Base-by-base conservation (phyloP, 2,113 vertebrate genomes). In the Acanthochromis polyacanthus region DNA sequence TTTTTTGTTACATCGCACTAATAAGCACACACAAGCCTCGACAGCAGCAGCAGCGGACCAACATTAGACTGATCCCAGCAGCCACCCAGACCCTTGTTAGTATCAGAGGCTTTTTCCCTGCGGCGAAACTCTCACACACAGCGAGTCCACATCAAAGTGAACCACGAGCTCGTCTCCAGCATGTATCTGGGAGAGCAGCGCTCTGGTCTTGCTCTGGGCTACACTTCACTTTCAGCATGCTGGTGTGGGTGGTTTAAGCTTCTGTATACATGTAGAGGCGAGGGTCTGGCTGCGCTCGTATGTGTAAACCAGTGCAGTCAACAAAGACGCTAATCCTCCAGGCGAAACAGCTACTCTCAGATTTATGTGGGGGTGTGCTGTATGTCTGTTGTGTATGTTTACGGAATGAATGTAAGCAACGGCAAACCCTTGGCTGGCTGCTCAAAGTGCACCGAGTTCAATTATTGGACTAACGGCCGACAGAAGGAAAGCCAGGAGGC, bases 251-350 rank as follows among this genome's bases (percentile, higher is more conserved):
- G 86, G 63, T 79, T 73, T 88, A 89, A 93, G 89, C 89, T 40
- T 83, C 78, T 82, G 80, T 78, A 36, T 79, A 64, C 87, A 86
- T 78, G 84, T 78, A 50, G 32, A 86, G 58, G 72, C 63, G 56
- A 66, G 73, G 72, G 68, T 72, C 79, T 82, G 3, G 70, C 63
- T 78, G 82, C 3, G 83, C 79, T 63, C 17, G 79, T 74, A 40
- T 74, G 71, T 88, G 82, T 89, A 88, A 89, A 84, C 63, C 80
- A 73, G 52, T 30, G 70, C 78, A 86, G 81, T 64, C 83, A 91
- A 93, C 90, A 93, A 92, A 90, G 87, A 78, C 59, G 62, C 62
- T 85, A 71, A 91, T 87, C 90, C 92, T 88, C 60, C 46, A 50
- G 90, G 90, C 85, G 14, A 77, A 80, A 72, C 51, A 70, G 66